These are phyloP conservation scores for Ammospiza maritima DNA, from an alignment of 2,797 vertebrate genomes.

Conservation along the genomic window DNA sequence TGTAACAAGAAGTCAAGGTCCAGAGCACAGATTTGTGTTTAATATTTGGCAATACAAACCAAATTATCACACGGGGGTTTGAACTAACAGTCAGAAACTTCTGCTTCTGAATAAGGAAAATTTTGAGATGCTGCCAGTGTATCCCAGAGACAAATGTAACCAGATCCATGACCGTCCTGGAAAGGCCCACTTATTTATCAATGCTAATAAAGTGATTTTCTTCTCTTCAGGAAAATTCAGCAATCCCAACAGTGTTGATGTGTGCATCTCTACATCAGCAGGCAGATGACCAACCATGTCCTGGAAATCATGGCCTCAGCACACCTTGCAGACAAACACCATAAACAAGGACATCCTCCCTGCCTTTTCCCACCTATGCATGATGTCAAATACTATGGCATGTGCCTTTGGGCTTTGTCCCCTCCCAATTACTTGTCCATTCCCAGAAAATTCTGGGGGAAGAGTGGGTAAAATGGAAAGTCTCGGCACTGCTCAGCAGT, in stretches of 20 bases:
- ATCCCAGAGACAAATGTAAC: not conserved
- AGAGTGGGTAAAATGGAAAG: not conserved
- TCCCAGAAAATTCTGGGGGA: accelerated
- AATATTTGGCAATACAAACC: not conserved
- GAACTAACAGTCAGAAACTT: not conserved
- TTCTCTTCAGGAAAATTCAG: not conserved
- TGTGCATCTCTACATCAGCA: not conserved
- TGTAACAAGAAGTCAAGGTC: not conserved
- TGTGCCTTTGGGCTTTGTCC: not conserved
- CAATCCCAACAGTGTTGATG: not conserved
- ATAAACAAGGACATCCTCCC: accelerated
- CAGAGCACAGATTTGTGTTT: not conserved
- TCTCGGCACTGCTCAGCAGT: not conserved
- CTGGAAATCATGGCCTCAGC: not conserved
- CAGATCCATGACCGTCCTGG: not conserved
- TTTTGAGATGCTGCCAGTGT: not conserved
- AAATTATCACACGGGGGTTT: not conserved
- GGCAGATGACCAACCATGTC: not conserved
- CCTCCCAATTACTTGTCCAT: not conserved
- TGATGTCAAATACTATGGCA: accelerated
- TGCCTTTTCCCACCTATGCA: not conserved
- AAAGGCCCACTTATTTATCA: not conserved
- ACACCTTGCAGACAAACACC: not conserved
- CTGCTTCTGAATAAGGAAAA: not conserved
- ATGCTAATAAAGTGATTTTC: not conserved